These are phyloP conservation scores for Poecilobothrus nobilitatus DNA, from an alignment of 2,888 invertebrate species.

Conservation along the genomic window DNA sequence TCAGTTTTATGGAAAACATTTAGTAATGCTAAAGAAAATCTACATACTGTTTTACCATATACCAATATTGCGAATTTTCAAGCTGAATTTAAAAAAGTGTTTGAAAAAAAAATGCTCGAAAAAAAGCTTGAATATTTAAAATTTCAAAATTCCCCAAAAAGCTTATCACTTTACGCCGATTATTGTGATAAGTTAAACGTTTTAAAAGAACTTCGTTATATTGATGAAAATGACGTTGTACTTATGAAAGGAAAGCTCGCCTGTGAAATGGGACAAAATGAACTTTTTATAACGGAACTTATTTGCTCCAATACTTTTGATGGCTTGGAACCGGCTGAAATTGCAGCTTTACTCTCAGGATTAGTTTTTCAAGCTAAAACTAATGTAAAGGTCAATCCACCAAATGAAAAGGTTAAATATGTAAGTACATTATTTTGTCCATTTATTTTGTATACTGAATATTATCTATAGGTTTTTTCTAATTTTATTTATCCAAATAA, in stretches of 20 bases:
- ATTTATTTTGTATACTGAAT: slow-evolving; percentile 12
- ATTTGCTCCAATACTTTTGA: slow-evolving; percentile 84
- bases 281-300: slow-evolving; percentile 87
- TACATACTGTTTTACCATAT: slow-evolving; percentile 51
- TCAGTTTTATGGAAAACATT: slow-evolving; percentile 45
- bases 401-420: slow-evolving; percentile 37
- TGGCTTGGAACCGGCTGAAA: slow-evolving; percentile 78
- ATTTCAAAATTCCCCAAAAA: slow-evolving; percentile 72
- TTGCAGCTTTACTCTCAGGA: slow-evolving; percentile 86
- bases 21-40: slow-evolving; percentile 37
- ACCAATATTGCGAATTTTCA: slow-evolving; percentile 72
- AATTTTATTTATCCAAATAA: slow-evolving; percentile 9
- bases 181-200: slow-evolving; percentile 74
- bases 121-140: slow-evolving; percentile 59
- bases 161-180: slow-evolving; percentile 79
- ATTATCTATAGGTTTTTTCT: background rate
- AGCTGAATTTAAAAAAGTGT: slow-evolving; percentile 66
- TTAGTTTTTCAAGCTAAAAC: slow-evolving; percentile 85
- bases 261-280: slow-evolving; percentile 78
- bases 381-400: slow-evolving; percentile 46
- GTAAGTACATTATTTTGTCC: slow-evolving; percentile 22
- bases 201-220: slow-evolving; percentile 61
- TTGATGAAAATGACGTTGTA: slow-evolving; percentile 62
- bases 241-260: slow-evolving; percentile 77
- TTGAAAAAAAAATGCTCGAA: slow-evolving; percentile 65